Base-by-base conservation (phyloP, 1,140 invertebrate genomes). In the Caenorhabditis briggsae region DNA sequence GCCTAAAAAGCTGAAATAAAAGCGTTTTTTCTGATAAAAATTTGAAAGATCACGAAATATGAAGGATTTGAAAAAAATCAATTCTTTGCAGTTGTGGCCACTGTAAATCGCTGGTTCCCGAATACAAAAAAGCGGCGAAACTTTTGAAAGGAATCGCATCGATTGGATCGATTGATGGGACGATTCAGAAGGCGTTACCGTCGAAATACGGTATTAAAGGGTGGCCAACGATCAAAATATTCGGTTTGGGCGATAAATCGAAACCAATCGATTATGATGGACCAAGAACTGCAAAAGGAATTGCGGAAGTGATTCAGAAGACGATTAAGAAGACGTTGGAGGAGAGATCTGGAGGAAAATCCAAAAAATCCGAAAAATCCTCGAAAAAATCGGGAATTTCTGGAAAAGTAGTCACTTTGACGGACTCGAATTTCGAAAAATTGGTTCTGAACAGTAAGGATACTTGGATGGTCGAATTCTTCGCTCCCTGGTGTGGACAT, bases 101-200 rank as follows among this genome's bases (percentile, higher is more conserved):
- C 85, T 93, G 92, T 84, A 92, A 93, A 87, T 90, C 86, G 41
- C 88, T 93, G 6, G 92, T 91, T 12, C 95, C 96, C 0, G 96
- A 97, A 92, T 97, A 97, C 93, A 94, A 95, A 82, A 97, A 97
- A 94, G 95, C 95, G 59, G 96, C 96, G 7, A 95, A 94, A 89
- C 96, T 96, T 0, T 93, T 97, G 0, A 97, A 96, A 95, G 97
- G 97, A 86, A 93, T 98, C 25, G 95, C 96, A 0, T 98, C 98
- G 94, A 95, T 98, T 33, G 70, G 70, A 50, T 33, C 70, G 11
- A 78, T 78, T 46, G 70, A 78, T 23, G 43, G 33, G n/a, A 78
- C 70, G 0, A 23, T 14, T 41, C 70, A 78, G 2, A 46, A 78
- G 46, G 5, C 9, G 50, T 50, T 78, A 18, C 46, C 70, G 9